Conservation (phyloP, 2,113 vertebrate genomes). For the Phoenicopterus ruber region DNA sequence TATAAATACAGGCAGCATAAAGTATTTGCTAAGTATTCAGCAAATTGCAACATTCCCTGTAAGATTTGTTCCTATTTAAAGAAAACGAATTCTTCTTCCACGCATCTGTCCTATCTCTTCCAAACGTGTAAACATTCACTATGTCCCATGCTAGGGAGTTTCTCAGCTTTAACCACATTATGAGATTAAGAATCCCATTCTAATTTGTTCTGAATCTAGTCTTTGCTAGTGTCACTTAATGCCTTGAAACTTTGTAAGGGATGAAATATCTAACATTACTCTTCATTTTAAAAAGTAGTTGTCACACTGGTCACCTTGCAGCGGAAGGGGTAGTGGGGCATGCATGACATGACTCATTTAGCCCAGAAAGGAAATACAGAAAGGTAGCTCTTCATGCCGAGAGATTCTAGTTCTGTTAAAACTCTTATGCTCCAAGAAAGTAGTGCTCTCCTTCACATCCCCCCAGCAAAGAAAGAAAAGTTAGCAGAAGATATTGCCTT, state of each 20-base stretch:
- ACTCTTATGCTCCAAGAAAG: background rate
- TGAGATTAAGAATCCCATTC: background rate
- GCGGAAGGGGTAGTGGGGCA: background rate
- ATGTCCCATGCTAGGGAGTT: background rate
- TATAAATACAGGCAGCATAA: background rate
- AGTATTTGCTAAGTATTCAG: background rate
- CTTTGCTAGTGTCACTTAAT: background rate
- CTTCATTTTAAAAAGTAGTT: background rate
- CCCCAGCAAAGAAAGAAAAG: background rate
- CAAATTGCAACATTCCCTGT: accelerated
- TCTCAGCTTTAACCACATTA: background rate
- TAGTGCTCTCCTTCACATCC: background rate
- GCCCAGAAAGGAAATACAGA: background rate
- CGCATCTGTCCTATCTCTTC: background rate
- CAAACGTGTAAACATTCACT: background rate
- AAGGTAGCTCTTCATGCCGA: background rate
- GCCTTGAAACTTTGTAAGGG: background rate
- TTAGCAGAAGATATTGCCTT: background rate
- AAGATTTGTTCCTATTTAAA: background rate
- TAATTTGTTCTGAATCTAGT: background rate
- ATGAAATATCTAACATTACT: background rate
- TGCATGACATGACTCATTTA: background rate
- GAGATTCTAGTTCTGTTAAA: background rate
- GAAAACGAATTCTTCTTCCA: background rate
- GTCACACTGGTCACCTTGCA: accelerated